Base-by-base conservation (phyloP, 2,888 invertebrate genomes). In the Cryptosula pallasiana region DNA sequence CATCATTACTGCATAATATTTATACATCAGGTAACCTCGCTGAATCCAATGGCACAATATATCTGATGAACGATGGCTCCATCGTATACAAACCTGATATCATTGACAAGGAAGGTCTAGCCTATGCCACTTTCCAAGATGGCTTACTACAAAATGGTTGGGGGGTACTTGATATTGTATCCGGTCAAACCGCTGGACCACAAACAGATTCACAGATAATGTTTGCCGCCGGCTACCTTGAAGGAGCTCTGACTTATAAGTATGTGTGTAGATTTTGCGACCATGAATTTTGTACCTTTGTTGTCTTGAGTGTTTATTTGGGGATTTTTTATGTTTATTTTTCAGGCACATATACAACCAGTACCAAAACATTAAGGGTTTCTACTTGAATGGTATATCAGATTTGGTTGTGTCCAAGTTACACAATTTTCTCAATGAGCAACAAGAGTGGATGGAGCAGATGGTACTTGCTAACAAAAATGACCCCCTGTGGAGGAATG, bases 151-250 rank as follows among this genome's bases (percentile, higher is more conserved):
- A 75, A 32, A 81, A 79, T 57, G 83, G 83, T 1, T 83, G 83
- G 83, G 81, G 81, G 1, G 77, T 81, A 23, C 77, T 83, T 57
- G 78, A 83, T 69, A 78, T 83, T 20, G 73, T 71, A 0, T 77
- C 81, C 23, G 82, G 82, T 0, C 71, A 78, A 58, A 78, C 77
- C 0, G 54, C 69, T 32, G 35, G 55, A 23, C 63, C 58, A 2
- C 69, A 54, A 1, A 45, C 36, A 2, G 78, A 82, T 73, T 63
- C 70, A 2, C 78, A 80, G 29, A 75, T 79, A 45, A 80, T 81
- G 80, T 82, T 75, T 77, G 82, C 80, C 58, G 81, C 83, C 2
- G 83, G 83, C 0, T 79, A 75, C 72, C 72, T 82, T 34, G 83
- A 83, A 72, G 82, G 81, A 25, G 69, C 76, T 16, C 75, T 83